Conservation (phyloP, 64 coral and sea anemone genomes). For the Porites lutea region DNA sequence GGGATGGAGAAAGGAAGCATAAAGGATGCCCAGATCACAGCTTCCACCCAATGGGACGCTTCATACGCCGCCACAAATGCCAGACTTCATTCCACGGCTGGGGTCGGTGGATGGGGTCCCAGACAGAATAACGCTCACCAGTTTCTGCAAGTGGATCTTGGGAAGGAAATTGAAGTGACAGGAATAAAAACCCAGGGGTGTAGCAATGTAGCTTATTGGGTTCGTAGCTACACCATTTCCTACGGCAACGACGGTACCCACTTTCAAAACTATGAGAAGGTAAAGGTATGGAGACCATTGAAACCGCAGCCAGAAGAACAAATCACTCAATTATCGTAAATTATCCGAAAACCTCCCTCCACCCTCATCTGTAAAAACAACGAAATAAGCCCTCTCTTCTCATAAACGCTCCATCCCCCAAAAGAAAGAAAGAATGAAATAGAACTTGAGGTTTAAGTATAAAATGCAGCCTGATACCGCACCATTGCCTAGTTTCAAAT, state of each 20-base stretch:
- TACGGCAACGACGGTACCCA: neutral
- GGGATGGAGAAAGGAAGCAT: constrained; percentile 1
- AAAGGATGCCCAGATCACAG: neutral
- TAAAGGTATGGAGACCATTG: neutral
- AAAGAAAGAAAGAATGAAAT: constrained; percentile 7
- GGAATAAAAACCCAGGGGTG: constrained; percentile 1
- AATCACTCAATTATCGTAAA: neutral
- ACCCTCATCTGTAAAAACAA: neutral
- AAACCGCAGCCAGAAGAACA: neutral
- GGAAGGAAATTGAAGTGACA: neutral
- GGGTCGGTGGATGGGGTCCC: neutral
- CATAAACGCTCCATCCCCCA: neutral
- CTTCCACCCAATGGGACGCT: neutral
- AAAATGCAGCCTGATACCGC: no score
- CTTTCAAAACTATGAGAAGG: neutral
- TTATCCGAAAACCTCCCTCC: neutral
- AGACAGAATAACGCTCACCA: neutral
- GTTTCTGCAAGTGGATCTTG: constrained; percentile 7
- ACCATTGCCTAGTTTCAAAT: no score
- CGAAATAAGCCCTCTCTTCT: neutral
- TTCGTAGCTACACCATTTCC: neutral
- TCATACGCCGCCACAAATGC: neutral
- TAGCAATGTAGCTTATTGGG: neutral
- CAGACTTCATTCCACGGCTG: neutral
- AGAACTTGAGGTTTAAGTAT: neutral